Evolutionary conservation across 2,888 invertebrate genomes (phyloP).

Genomic region (Agriotes lineatus): DNA sequence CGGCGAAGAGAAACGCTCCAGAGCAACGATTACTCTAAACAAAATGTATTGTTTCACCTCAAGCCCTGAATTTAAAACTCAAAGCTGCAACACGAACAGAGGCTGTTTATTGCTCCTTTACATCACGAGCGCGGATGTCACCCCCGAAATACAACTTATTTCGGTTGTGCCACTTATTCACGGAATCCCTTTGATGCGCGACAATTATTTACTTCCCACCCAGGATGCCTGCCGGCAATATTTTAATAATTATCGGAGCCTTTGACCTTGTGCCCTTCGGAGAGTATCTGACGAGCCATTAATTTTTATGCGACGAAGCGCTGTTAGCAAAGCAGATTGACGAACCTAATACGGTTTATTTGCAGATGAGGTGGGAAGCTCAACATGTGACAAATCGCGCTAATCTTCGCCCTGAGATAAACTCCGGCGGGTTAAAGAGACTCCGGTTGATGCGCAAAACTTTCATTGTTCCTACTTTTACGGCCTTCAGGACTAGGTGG

Average conservation of each 20-base stretch:
- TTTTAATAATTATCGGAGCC: slow-evolving; percentile 12
- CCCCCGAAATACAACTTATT: slow-evolving; percentile 18
- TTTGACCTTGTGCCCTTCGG: not conserved
- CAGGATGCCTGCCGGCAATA: not conserved
- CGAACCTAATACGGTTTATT: slow-evolving; percentile 14
- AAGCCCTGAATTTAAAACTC: slow-evolving; percentile 1
- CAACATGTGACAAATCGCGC: slow-evolving; percentile 28
- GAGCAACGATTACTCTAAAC: not conserved
- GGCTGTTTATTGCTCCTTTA: slow-evolving; percentile 13
- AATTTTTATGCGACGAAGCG: not conserved
- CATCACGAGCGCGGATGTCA: not conserved
- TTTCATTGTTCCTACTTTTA: slow-evolving; percentile 17
- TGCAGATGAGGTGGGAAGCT: too few species aligned
- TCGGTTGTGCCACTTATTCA: slow-evolving; percentile 17
- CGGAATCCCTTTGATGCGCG: slow-evolving; percentile 19
- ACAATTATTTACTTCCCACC: slow-evolving; percentile 20
- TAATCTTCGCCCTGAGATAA: too few species aligned
- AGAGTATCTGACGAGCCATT: not conserved
- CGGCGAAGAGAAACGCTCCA: too few species aligned
- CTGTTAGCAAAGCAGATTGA: slow-evolving; percentile 13
- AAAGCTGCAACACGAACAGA: slow-evolving; percentile 7
- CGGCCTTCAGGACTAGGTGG: not conserved
- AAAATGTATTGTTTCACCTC: not conserved
- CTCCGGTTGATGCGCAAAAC: slow-evolving; percentile 12
- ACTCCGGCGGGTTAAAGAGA: slow-evolving; percentile 1